phyloP scores from a whole-genome alignment of 2,888 invertebrate species.

The Phlogophora meticulosa region DNA sequence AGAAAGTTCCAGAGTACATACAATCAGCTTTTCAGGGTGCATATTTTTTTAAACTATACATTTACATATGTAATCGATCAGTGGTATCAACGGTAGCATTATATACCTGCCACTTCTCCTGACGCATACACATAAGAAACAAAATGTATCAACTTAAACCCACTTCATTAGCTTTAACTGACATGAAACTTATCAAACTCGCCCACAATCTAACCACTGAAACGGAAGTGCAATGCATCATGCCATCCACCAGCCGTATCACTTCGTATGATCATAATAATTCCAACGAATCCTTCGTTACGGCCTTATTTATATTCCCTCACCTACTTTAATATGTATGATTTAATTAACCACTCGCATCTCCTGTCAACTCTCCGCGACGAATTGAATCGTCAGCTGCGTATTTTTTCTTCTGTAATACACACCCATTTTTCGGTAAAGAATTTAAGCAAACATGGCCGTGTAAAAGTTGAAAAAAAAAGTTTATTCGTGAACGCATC shows the following conservation, averaged over 20 bases:
- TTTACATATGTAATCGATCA: constrained; percentile 34
- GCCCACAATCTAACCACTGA: constrained; percentile 64
- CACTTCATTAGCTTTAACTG: constrained; percentile 55
- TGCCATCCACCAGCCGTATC: constrained; percentile 70
- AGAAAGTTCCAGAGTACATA: background rate
- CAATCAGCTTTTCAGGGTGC: background rate
- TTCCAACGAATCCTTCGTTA: constrained; percentile 68
- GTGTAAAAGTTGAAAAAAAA: constrained; percentile 71
- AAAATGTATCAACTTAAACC: constrained; percentile 35
- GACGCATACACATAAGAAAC: constrained; percentile 34
- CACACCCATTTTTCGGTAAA: constrained; percentile 81
- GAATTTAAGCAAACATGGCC: constrained; percentile 88
- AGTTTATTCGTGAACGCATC: constrained; percentile 83
- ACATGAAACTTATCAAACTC: constrained; percentile 60
- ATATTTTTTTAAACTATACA: constrained; percentile 9
- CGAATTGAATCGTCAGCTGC: constrained; percentile 87
- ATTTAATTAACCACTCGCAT: constrained; percentile 77
- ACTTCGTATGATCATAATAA: constrained; percentile 69
- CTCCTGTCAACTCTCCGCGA: constrained; percentile 82
- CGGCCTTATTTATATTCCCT: constrained; percentile 73
- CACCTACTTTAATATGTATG: constrained; percentile 72
- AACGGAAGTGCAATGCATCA: constrained; percentile 79
- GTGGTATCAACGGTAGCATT: constrained; percentile 47
- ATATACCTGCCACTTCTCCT: constrained; percentile 27
- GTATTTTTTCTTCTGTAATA: constrained; percentile 69